phyloP scores from a whole-genome alignment of 2,113 vertebrate genomes.

The Sminthopsis crassicaudata region DNA sequence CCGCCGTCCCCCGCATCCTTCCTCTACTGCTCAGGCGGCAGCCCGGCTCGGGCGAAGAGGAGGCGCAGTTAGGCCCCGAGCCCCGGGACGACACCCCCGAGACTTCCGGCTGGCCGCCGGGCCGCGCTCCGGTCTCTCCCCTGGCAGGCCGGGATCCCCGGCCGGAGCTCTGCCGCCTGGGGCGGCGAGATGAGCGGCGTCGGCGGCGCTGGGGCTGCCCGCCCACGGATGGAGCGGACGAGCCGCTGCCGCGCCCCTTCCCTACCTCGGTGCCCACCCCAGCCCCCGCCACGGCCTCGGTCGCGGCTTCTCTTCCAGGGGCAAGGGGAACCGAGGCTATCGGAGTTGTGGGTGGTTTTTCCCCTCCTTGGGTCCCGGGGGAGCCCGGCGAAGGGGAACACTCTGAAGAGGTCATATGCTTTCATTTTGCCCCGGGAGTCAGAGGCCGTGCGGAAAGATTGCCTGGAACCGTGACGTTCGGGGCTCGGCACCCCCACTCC shows the following conservation, averaged over 20 bases:
- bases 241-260: neutral
- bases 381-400: conserved; percentile 66
- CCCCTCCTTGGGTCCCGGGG: neutral
- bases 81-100: neutral
- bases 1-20: too few species aligned
- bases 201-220: conserved; percentile 84
- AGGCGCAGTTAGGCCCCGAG: neutral
- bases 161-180: conserved; percentile 66
- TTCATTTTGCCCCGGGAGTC: conserved; percentile 79
- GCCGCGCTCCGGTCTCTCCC: too few species aligned
- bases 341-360: neutral
- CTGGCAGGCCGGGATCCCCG: too few species aligned
- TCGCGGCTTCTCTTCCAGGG: neutral
- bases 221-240: conserved; percentile 12
- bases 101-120: too few species aligned
- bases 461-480: conserved; percentile 1
- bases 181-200: conserved; percentile 86
- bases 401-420: conserved; percentile 83
- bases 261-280: too few species aligned
- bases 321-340: neutral
- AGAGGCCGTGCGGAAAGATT: conserved; percentile 58
- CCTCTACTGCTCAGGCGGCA: too few species aligned
- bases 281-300: too few species aligned
- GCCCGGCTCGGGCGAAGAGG: neutral
- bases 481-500: neutral